Base-by-base conservation (phyloP, 2,888 invertebrate genomes). In the Clepsis dumicolana region DNA sequence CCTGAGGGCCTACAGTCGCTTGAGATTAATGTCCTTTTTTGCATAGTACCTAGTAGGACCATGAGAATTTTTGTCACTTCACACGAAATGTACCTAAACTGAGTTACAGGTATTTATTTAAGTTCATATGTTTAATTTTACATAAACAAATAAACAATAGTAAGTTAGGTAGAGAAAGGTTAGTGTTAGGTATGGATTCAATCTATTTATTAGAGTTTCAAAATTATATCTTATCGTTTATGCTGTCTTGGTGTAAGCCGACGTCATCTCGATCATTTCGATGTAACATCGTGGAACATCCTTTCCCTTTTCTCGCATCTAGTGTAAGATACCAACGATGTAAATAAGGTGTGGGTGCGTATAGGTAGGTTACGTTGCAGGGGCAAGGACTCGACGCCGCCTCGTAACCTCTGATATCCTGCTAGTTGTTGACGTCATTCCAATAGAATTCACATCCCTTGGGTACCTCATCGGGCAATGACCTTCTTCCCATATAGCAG, bases 401-500 rank as follows among this genome's bases (percentile, higher is more conserved):
- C 80, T 88, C 64, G 41, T 48, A 61, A 69, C 70, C 78, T 88
- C 84, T 94, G 91, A 75, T 75, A 75, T 86, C 94, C 94, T 94
- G 90, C 73, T 94, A 90, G 85, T 90, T 94, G 91, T 94, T 94
- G 94, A 94, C 94, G 94, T 94, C 94, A 94, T 91, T 90, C 89
- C 88, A 91, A 91, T 88, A 87, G 89, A 89, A 86, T 87, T 83
- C 85, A 87, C 89, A 91, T 91, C 92, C 93, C 90, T 89, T 84
- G 86, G 89, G 91, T 89, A 89, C 91, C 93, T 83, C 90, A 59
- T 80, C 82, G 85, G 79, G 70, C 72, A 70, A 63, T 73, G 75
- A 71, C 59, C 69, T 59, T 67, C 65, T 44, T 64, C 54, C 67
- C 57, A 63, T 44, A 25, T 44, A 32, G 12, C 32, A 25, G n/a